Evolutionary conservation across 2,113 vertebrate genomes (phyloP).

Genomic region (Rhipidura dahli): DNA sequence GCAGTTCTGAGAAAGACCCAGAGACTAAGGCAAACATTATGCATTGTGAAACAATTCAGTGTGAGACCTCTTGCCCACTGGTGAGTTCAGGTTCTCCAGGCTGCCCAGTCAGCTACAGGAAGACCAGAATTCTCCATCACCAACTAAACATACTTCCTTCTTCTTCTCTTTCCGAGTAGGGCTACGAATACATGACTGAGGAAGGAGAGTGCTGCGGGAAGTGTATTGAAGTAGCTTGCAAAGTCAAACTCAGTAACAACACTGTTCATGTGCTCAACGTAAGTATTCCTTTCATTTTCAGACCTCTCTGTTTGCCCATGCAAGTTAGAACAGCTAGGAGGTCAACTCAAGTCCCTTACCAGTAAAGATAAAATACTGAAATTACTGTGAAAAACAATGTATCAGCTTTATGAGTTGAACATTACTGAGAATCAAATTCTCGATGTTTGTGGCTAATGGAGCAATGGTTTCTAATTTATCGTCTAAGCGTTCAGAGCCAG

Average conservation of each 20-base stretch:
- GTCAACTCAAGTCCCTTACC: background rate
- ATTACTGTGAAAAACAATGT: background rate
- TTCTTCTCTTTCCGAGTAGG: slow-evolving; percentile 60
- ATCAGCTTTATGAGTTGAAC: background rate
- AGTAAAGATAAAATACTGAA: background rate
- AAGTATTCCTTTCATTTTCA: slow-evolving; percentile 11
- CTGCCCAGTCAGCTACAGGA: background rate
- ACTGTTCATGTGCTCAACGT: slow-evolving; percentile 54
- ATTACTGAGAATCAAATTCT: background rate
- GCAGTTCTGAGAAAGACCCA: slow-evolving; percentile 59
- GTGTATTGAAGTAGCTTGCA: slow-evolving; percentile 76
- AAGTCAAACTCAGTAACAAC: slow-evolving; percentile 49
- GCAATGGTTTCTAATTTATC: background rate
- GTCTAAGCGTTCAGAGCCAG: background rate
- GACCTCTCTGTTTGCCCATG: background rate
- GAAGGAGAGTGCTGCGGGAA: slow-evolving; percentile 79
- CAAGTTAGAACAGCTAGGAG: background rate
- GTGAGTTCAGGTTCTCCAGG: slow-evolving; percentile 28
- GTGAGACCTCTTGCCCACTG: slow-evolving; percentile 70
- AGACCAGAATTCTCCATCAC: background rate
- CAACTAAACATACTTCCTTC: background rate
- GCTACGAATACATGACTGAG: slow-evolving; percentile 53
- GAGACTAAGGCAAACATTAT: slow-evolving; percentile 13
- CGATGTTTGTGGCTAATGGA: background rate
- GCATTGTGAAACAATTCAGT: slow-evolving; percentile 63